phyloP scores from a whole-genome alignment of 2,113 vertebrate species.

The Mystacornis crossleyi region DNA sequence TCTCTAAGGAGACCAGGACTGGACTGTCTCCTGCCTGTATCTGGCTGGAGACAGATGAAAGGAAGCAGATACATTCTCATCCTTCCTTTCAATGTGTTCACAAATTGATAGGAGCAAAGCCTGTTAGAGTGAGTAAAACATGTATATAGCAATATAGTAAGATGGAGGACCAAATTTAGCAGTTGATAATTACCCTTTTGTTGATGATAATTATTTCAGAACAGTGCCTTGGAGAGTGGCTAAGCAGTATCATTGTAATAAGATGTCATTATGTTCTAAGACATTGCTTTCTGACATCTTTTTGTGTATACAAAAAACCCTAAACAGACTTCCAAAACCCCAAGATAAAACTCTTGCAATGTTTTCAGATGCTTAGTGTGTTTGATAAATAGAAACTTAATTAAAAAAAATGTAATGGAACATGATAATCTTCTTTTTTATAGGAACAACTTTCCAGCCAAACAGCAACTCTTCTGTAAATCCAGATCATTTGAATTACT shows the following conservation, averaged over 20 bases:
- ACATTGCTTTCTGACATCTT: background rate
- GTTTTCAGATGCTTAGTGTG: background rate
- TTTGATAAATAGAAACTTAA: background rate
- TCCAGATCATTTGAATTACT: conserved; percentile 97
- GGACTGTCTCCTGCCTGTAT: background rate
- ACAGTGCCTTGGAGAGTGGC: background rate
- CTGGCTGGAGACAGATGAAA: background rate
- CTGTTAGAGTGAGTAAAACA: background rate
- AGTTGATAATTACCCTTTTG: background rate
- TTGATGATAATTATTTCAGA: background rate
- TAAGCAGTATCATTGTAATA: background rate
- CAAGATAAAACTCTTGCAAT: background rate
- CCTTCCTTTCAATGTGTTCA: background rate
- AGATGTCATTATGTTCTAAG: background rate
- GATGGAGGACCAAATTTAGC: background rate
- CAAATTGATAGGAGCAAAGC: background rate
- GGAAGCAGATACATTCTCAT: background rate
- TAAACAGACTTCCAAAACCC: background rate
- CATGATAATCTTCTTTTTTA: background rate
- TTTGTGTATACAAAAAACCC: background rate
- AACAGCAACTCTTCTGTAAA: conserved; percentile 99
- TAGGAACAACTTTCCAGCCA: conserved; percentile 97
- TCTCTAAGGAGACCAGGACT: background rate
- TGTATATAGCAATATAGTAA: background rate
- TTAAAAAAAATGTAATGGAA: background rate